Evolutionary conservation across 1,140 invertebrate species (phyloP), one percentile per base, ranked within the genome.

Genomic region (Zaprionus africanus): DNA sequence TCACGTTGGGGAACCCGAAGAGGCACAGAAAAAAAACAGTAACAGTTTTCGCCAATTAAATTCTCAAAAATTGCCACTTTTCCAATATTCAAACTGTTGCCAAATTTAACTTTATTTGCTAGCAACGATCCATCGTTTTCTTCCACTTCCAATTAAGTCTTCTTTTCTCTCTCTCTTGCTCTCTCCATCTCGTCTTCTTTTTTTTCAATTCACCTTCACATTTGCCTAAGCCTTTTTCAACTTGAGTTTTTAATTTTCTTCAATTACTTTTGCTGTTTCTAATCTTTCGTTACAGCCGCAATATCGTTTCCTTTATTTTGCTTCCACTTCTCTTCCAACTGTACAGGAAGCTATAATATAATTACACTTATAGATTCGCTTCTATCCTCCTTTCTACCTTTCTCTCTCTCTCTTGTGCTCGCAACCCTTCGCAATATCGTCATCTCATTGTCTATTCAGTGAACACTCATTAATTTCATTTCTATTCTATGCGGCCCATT

Each of bases 391-490:
- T 2, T 22, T 26, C n/a, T n/a, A n/a, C n/a, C n/a, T n/a, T n/a
- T n/a, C n/a, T 26, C 24, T 28, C 15, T 26, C 1, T n/a, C 6
- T 17, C 1, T 56, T 28, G 22, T 7, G 4, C 53, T 34, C 31
- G 9, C 31, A 11, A 11, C 5, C 26, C 11, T 54, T 6, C 1
- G 19, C 6, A 54, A 54, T 22, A 22, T 26, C 24, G 4, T 54
- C 19, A 54, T 19, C 63, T 65, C 63, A 65, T 65, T 65, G 62
- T 56, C 19, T 43, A 65, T 57, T 65, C 63, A 57, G 38, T 49
- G 12, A 54, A 34, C 24, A 2, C 49, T 64, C 61, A 64, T 64
- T 64, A 64, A 64, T 64, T 64, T 64, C 28, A 24, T 38, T 63
- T 59, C 12, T 22, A 22, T 51, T 51, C 46, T 7, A 12, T 53